Base-by-base conservation (phyloP, 1,140 invertebrate genomes). In the Aphelenchoides fujianensis region DNA sequence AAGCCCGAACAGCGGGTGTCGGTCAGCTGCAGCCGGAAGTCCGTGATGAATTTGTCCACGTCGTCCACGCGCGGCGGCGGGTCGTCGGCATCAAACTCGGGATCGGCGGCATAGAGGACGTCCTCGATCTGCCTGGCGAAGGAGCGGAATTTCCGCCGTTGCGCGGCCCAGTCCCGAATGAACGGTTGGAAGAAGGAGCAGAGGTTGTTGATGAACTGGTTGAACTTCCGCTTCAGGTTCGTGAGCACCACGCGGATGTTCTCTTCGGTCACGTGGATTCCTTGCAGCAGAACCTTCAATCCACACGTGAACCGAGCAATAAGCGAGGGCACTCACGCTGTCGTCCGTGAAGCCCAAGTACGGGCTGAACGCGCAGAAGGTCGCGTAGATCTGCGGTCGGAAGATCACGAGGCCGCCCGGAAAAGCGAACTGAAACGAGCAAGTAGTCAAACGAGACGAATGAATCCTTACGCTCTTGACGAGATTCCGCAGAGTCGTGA, bases 351-450 rank as follows among this genome's bases (percentile, higher is more conserved):
- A 90, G 55, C 88, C 89, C 74, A 91, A 89, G 85, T 91, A 91
- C 67, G 91, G 90, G 28, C 90, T 91, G 84, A 92, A 90, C 12
- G 90, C 90, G 85, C 92, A 90, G 74, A 92, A 89, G 76, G 91
- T 91, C 19, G 91, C 86, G 85, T 90, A 91, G 70, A 93, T 88
- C 76, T 90, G 88, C 61, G 91, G 91, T 73, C 88, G 85, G 85
- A 91, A 90, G 55, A 88, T 68, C 52, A 88, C 77, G 53, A 85
- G 84, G 80, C 89, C 90, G 27, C 91, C 91, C 80, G 90, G 90
- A 74, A 91, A 86, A 62, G 85, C 85, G 85, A 91, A 91, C 90
- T 91, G 83, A 34, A 81, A 57, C n/a, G n/a, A 53, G 77, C 70
- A 61, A 69, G 32, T 74, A 64, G n/a, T 7, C 30, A 28, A 2